Percentiles rank a stretch among this genome's conserved stretches.
These are phyloP conservation scores for Epinephelus malabaricus DNA, from an alignment of 2,797 vertebrate genomes.

Conservation along the genomic window DNA sequence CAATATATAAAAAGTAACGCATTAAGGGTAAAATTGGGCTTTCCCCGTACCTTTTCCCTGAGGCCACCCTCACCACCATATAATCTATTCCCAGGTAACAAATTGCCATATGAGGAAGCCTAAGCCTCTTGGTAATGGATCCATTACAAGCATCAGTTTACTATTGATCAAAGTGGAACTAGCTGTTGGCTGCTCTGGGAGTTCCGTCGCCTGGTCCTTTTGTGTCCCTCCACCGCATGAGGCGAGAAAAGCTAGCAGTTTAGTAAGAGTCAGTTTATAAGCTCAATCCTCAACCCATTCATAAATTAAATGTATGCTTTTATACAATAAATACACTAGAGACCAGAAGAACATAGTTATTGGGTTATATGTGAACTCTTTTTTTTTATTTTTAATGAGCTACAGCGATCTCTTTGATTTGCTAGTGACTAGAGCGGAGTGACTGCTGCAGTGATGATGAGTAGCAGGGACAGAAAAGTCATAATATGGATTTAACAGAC, in stretches of 20 bases:
- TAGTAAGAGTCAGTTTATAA: slow-evolving; percentile 25
- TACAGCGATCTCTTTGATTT: slow-evolving; percentile 1
- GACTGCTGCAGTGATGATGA: not conserved
- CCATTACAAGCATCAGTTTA: slow-evolving; percentile 61
- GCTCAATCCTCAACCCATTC: not conserved
- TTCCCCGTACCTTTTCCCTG: slow-evolving; percentile 47
- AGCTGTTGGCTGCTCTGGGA: slow-evolving; percentile 39
- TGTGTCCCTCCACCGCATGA: not conserved
- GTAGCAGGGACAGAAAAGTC: too few relatives aligned
- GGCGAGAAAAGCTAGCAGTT: slow-evolving; percentile 13
- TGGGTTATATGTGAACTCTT: slow-evolving; percentile 3
- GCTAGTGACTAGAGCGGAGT: not conserved
- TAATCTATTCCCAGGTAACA: slow-evolving; percentile 61
- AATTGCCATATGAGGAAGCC: slow-evolving; percentile 52
- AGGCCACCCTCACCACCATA: slow-evolving; percentile 40
- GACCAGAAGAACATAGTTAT: not conserved
- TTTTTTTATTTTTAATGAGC: not conserved
- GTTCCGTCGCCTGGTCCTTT: slow-evolving; percentile 23
- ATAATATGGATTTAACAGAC: not conserved
- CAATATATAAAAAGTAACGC: slow-evolving; percentile 59
- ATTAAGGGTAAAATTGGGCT: slow-evolving; percentile 60
- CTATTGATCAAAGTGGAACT: slow-evolving; percentile 59
- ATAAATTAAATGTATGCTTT: slow-evolving; percentile 10
- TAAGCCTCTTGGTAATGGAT: slow-evolving; percentile 59
- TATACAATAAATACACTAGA: not conserved